Percentiles rank a stretch among this genome's conserved stretches.
These are phyloP conservation scores for Triplophysa siluroides DNA, from an alignment of 2,113 vertebrate genomes.

Conservation along the genomic window DNA sequence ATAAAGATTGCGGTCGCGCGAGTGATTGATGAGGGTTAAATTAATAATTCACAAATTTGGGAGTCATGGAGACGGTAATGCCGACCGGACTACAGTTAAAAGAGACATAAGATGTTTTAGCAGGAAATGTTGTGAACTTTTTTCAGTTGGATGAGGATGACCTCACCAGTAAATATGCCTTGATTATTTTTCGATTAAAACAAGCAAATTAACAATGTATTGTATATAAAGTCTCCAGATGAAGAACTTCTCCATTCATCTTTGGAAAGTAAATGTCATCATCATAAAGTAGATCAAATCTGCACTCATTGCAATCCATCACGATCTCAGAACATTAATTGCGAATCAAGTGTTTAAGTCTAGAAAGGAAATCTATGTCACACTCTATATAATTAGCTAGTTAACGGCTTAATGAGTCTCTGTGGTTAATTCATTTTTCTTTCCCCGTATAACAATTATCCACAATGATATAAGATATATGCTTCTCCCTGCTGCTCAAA, in stretches of 20 bases:
- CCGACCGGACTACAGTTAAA: slow-evolving; percentile 62
- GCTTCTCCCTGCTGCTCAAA: background rate
- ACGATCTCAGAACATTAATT: slow-evolving; percentile 1
- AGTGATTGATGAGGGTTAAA: slow-evolving; percentile 72
- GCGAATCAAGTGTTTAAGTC: slow-evolving; percentile 1
- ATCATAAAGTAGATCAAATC: background rate
- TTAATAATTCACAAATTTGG: slow-evolving; percentile 71
- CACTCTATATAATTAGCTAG: slow-evolving; percentile 24
- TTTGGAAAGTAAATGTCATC: background rate
- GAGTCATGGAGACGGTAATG: slow-evolving; percentile 67
- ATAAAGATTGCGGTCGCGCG: slow-evolving; percentile 59
- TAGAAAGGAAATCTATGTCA: slow-evolving; percentile 29
- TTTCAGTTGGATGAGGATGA: background rate
- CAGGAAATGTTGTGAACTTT: background rate
- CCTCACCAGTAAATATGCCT: too few relatives aligned
- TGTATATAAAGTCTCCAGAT: too few relatives aligned
- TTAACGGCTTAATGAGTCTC: slow-evolving; percentile 29
- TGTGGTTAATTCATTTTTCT: slow-evolving; percentile 2
- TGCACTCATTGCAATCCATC: background rate
- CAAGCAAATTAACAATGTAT: too few relatives aligned
- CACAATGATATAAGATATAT: background rate
- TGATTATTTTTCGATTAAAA: too few relatives aligned
- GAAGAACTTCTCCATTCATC: background rate
- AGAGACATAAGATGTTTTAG: slow-evolving; percentile 44
- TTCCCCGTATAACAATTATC: slow-evolving; percentile 9